A percentile compares a stretch with the other conserved stretches of the same genome.
These are phyloP conservation scores for Lagocephalus sceleratus DNA, from an alignment of 2,797 vertebrate species.

Conservation along the genomic window DNA sequence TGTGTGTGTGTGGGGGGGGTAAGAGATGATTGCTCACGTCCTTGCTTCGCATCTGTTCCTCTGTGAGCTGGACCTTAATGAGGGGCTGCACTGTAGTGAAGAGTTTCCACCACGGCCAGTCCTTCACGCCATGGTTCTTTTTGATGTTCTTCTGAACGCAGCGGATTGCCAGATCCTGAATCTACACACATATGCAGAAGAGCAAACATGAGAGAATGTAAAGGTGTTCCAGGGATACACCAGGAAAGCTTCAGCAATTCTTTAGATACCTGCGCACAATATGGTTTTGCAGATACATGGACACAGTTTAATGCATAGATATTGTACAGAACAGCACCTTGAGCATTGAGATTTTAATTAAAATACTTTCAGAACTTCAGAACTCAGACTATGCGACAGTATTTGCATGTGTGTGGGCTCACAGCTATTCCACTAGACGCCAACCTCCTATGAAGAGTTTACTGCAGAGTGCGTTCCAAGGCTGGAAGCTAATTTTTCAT, in stretches of 20 bases:
- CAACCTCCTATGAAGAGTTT: constrained; percentile 61
- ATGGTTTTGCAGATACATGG: not conserved
- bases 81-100: constrained; percentile 95
- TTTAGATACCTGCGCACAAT: not conserved
- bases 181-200: constrained; percentile 59
- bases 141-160: constrained; percentile 81
- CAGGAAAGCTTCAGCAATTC: not conserved
- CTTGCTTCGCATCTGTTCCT: constrained; percentile 93
- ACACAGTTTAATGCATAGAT: not conserved
- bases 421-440: constrained; percentile 77
- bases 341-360: constrained; percentile 13
- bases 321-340: not conserved
- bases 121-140: constrained; percentile 94
- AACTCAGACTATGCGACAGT: constrained; percentile 14
- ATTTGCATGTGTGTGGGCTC: constrained; percentile 50
- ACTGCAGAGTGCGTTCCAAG: constrained; percentile 58
- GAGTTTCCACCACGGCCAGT: constrained; percentile 97
- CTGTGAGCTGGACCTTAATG: constrained; percentile 92
- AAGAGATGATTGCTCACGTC: constrained; percentile 77
- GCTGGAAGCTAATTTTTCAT: constrained; percentile 73
- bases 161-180: constrained; percentile 92
- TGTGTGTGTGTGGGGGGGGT: no score
- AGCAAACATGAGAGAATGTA: not conserved
- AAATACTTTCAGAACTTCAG: constrained; percentile 5
- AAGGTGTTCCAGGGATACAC: not conserved